Base-by-base conservation (phyloP, 35 echinoderm and acorn worm genomes). In the Stichopus chloronotus region DNA sequence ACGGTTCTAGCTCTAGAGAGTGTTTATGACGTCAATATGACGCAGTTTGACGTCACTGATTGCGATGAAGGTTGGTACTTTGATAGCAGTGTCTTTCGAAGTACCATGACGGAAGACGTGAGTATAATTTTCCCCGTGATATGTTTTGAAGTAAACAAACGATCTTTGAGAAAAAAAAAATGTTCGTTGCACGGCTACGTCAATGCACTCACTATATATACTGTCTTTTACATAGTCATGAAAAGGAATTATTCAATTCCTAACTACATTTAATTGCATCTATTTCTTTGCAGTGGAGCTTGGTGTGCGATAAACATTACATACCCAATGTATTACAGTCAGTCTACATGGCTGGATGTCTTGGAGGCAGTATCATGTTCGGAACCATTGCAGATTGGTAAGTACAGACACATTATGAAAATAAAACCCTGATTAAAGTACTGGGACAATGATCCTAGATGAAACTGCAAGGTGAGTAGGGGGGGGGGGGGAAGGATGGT, bases 11-110 rank as follows among this genome's bases (percentile, higher is more conserved):
- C 56, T 19, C 16, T 83, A 11, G 13, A 53, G 30, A 83, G 43
- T 17, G 80, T 57, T 7, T 83, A 55, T 83, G 80, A 83, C 53
- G 56, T 55, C 11, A 83, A 83, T 17, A 55, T 55, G 10, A 83
- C 43, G 7, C 80, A 83, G 55, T 57, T 25, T 83, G 80, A 83
- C 52, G 56, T 83, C 80, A 83, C 55, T 17, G 56, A 55, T 13
- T 83, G 80, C 53, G 11, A 83, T 55, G 80, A 83, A 53, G 80
- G 80, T 3, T 83, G 80, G 80, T 55, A 83, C 80, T 83, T 83
- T 83, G 80, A 83, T 57, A 83, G 12, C 5, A 83, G 80, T 53
- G 52, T 83, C 56, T 83, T 55, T 55, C 80, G 52, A 19, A 83
- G 80, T 55, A 83, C 80, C 20, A 54, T 83, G 12, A 83, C 52